phyloP scores from a whole-genome alignment of 2,888 invertebrate species.

The Rapana venosa region DNA sequence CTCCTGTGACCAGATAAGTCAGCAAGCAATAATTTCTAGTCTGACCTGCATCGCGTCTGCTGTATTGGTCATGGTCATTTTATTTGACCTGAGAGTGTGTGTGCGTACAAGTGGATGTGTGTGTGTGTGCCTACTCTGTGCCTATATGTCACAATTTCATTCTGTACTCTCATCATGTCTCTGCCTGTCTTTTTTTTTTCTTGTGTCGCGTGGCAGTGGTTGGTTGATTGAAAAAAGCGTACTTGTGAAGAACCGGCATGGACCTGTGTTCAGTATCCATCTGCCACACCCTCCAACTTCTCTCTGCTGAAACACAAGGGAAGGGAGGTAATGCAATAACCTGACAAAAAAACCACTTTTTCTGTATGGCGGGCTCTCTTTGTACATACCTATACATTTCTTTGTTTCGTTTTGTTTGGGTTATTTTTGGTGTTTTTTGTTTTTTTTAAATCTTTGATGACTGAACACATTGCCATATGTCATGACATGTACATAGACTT shows the following conservation, averaged over 20 bases:
- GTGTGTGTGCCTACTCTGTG: not conserved
- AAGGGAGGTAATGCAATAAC: constrained; percentile 19
- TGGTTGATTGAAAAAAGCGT: too few relatives aligned
- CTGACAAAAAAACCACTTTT: not conserved
- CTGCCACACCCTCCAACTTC: not conserved
- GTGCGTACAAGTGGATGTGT: not conserved
- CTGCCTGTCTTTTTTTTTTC: not conserved
- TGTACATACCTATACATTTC: not conserved
- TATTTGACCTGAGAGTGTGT: too few relatives aligned
- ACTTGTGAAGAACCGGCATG: too few relatives aligned
- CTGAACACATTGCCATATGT: not conserved
- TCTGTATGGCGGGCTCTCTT: not conserved
- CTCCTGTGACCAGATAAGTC: too few relatives aligned
- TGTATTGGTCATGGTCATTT: too few relatives aligned
- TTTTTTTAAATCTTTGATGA: not conserved
- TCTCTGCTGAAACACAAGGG: not conserved
- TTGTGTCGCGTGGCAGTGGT: not conserved
- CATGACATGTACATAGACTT: constrained; percentile 5
- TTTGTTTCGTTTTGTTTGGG: not conserved
- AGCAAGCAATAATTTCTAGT: too few relatives aligned
- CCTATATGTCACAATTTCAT: not conserved
- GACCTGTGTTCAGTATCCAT: not conserved
- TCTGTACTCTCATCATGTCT: not conserved
- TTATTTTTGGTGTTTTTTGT: not conserved
- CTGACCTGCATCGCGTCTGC: too few relatives aligned